Conservation (phyloP, 2,797 vertebrate species). For the Mus minutoides region DNA sequence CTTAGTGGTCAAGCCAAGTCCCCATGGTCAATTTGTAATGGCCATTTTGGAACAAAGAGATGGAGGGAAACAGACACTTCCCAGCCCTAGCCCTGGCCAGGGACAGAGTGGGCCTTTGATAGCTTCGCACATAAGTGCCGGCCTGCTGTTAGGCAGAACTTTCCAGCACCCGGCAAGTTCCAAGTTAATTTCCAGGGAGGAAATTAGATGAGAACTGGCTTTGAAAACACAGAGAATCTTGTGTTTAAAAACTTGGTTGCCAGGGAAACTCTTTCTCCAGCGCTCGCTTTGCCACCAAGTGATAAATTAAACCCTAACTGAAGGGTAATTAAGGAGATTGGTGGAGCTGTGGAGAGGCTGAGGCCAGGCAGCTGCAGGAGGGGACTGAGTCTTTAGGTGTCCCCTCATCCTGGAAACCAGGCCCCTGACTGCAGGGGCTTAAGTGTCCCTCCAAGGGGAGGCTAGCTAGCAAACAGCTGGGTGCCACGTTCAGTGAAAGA, state of each 20-base stretch:
- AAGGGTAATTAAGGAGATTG: constrained; percentile 79
- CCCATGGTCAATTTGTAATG: neutral
- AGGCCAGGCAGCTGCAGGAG: neutral
- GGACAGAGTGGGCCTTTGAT: neutral
- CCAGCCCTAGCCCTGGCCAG: neutral
- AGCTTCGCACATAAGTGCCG: neutral
- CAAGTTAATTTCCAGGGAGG: constrained; percentile 78
- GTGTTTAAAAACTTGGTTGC: constrained; percentile 85
- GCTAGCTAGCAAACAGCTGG: neutral
- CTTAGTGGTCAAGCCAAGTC: neutral
- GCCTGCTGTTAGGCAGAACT: constrained; percentile 59
- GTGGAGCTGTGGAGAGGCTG: constrained; percentile 14
- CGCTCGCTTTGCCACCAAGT: constrained; percentile 55
- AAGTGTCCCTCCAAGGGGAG: neutral
- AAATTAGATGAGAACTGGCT: constrained; percentile 81
- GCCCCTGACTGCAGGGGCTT: constrained; percentile 43
- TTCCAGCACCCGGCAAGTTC: constrained; percentile 63
- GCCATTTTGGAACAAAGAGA: neutral
- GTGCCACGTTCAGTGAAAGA: neutral
- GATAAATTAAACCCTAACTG: constrained; percentile 81
- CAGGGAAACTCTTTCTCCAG: constrained; percentile 84
- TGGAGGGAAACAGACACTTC: neutral
- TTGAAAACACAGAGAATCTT: constrained; percentile 81
- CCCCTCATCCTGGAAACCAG: neutral
- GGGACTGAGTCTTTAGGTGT: neutral